Evolutionary conservation across 1,140 invertebrate genomes (phyloP).

Genomic region (Zeugodacus cucurbitae): DNA sequence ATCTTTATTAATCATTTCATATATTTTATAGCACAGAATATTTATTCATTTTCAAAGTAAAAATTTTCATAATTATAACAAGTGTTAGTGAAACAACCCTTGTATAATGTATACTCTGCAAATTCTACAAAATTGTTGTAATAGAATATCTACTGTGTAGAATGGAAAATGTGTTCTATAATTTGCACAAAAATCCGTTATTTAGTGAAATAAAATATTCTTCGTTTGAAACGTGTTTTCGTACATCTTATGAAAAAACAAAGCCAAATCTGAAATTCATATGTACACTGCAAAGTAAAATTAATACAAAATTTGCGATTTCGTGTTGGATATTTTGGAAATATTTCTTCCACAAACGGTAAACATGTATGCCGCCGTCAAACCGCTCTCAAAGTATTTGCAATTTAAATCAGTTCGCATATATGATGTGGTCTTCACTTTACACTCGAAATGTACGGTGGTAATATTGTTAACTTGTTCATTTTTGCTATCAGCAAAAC

Average conservation of each 20-base stretch:
- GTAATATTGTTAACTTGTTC: conserved; percentile 75
- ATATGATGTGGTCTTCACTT: conserved; percentile 74
- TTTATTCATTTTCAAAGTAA: no score
- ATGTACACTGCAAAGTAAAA: not conserved
- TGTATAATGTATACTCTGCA: no score
- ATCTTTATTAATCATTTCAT: no score
- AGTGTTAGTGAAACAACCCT: no score
- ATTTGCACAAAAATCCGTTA: not conserved
- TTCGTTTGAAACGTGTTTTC: not conserved
- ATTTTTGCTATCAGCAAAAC: conserved; percentile 75
- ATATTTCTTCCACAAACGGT: conserved; percentile 15
- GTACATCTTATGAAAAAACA: not conserved
- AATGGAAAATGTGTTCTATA: not conserved
- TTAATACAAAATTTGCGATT: conserved; percentile 38
- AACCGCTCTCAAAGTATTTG: conserved; percentile 64
- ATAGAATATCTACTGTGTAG: not conserved
- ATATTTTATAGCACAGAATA: no score
- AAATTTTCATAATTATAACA: no score
- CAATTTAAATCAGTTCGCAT: conserved; percentile 74
- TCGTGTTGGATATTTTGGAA: conserved; percentile 24
- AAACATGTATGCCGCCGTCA: conserved; percentile 57
- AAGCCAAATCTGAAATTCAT: not conserved
- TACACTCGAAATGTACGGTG: conserved; percentile 77
- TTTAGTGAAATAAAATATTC: not conserved
- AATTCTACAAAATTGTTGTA: not conserved